Percentiles rank a stretch among this genome's conserved stretches.
Evolutionary conservation across 2,888 invertebrate genomes (phyloP).

Genomic region (Isoperla grammatica): DNA sequence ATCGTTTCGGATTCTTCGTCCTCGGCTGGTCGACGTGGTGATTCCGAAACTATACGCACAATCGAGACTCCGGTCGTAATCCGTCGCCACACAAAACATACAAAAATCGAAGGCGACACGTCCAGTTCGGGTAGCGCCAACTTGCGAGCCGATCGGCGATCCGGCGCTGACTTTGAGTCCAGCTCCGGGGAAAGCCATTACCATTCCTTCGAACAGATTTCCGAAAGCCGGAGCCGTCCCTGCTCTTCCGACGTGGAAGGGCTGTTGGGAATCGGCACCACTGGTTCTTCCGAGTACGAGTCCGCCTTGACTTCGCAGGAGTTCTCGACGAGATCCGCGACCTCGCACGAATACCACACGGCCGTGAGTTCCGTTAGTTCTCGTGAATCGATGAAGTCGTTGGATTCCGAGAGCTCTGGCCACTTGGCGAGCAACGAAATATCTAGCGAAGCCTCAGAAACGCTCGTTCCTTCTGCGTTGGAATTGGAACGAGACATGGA

Average conservation of each 20-base stretch:
- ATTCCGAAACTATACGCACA: conserved; percentile 38
- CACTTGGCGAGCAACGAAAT: conserved; percentile 80
- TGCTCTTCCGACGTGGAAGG: conserved; percentile 83
- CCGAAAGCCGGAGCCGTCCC: conserved; percentile 60
- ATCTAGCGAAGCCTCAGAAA: conserved; percentile 86
- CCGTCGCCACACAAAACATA: conserved; percentile 24
- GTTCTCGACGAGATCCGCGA: conserved; percentile 63
- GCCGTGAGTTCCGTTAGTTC: conserved; percentile 84
- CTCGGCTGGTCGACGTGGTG: conserved; percentile 38
- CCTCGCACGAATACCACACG: conserved; percentile 80
- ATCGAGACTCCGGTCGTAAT: conserved; percentile 36
- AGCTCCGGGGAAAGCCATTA: conserved; percentile 87
- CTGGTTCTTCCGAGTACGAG: conserved; percentile 71
- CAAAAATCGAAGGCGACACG: conserved; percentile 35
- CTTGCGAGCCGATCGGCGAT: conserved; percentile 57
- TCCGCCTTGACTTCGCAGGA: conserved; percentile 77
- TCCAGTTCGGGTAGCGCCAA: conserved; percentile 38
- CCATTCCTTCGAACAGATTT: conserved; percentile 76
- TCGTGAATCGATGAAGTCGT: conserved; percentile 82
- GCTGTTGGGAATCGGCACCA: conserved; percentile 61
- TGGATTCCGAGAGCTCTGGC: conserved; percentile 85
- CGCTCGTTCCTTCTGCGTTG: conserved; percentile 83
- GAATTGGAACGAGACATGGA: conserved; percentile 71
- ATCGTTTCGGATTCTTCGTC: conserved; percentile 45
- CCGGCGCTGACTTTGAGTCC: conserved; percentile 75